phyloP scores from a whole-genome alignment of 2,888 invertebrate genomes.

The Lasioglossum vierecki region DNA sequence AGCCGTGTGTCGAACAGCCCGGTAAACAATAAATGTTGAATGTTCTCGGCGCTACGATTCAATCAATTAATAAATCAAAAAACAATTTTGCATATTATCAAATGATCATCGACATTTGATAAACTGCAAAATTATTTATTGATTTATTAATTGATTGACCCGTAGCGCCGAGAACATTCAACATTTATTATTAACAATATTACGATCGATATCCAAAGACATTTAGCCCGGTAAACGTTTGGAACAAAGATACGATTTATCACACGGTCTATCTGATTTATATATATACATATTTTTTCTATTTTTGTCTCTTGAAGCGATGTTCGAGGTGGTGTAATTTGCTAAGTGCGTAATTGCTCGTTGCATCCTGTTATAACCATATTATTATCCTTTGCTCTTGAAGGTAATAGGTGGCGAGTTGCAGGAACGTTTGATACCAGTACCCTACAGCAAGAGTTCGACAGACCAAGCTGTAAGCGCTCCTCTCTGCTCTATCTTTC shows the following conservation, averaged over 20 bases:
- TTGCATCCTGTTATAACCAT: constrained; percentile 86
- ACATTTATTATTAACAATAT: too few species aligned
- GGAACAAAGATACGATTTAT: not conserved
- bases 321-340: constrained; percentile 63
- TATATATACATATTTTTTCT: not conserved
- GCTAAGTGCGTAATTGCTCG: constrained; percentile 75
- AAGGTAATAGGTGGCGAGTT: constrained; percentile 99
- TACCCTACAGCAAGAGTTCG: constrained; percentile 99
- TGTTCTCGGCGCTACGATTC: too few species aligned
- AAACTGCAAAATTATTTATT: too few species aligned
- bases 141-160: too few species aligned
- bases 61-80: too few species aligned
- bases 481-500: constrained; percentile 86
- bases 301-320: constrained; percentile 12
- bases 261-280: not conserved
- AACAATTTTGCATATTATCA: too few species aligned
- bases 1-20: not conserved
- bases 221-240: not conserved
- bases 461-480: constrained; percentile 99
- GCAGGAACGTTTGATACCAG: constrained; percentile 99
- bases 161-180: too few species aligned
- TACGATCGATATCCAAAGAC: too few species aligned
- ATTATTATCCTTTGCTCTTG: constrained; percentile 90
- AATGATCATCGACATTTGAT: too few species aligned
- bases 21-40: too few species aligned